These are phyloP conservation scores for Timandra comae DNA, from an alignment of 2,888 invertebrate species.

Conservation along the genomic window DNA sequence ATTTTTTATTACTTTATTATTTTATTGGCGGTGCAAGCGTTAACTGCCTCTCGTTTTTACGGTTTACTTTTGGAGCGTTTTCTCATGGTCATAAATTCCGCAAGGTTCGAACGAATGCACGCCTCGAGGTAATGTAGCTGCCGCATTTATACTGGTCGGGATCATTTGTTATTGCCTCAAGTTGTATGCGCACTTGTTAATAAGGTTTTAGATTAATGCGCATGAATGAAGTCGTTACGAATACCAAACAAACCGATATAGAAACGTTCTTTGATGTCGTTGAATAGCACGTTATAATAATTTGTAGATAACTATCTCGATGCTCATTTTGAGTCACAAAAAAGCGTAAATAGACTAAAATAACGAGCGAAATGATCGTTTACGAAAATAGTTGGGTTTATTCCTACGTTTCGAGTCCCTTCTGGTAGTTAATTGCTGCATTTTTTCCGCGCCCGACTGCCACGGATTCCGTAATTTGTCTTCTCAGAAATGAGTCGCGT, in stretches of 20 bases:
- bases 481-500: constrained; percentile 76
- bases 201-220: constrained; percentile 31
- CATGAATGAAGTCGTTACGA: constrained; percentile 36
- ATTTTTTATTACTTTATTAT: constrained; percentile 65
- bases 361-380: constrained; percentile 62
- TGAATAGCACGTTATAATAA: constrained; percentile 30
- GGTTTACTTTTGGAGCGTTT: constrained; percentile 54
- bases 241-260: constrained; percentile 30
- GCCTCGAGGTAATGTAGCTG: constrained; percentile 47
- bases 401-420: constrained; percentile 41
- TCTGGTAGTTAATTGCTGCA: constrained; percentile 69
- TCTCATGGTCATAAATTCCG: constrained; percentile 53
- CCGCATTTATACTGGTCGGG: constrained; percentile 50
- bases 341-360: constrained; percentile 56
- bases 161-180: constrained; percentile 54
- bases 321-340: constrained; percentile 40
- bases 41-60: constrained; percentile 60
- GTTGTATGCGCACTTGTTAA: constrained; percentile 34
- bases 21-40: constrained; percentile 60
- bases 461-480: constrained; percentile 73
- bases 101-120: constrained; percentile 47
- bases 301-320: constrained; percentile 37
- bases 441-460: constrained; percentile 66
- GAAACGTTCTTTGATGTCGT: constrained; percentile 42
- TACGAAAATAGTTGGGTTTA: constrained; percentile 58